A percentile compares a stretch with the other conserved stretches of the same genome.
phyloP scores from a whole-genome alignment of 2,113 vertebrate genomes.

The Actinemys pallida region DNA sequence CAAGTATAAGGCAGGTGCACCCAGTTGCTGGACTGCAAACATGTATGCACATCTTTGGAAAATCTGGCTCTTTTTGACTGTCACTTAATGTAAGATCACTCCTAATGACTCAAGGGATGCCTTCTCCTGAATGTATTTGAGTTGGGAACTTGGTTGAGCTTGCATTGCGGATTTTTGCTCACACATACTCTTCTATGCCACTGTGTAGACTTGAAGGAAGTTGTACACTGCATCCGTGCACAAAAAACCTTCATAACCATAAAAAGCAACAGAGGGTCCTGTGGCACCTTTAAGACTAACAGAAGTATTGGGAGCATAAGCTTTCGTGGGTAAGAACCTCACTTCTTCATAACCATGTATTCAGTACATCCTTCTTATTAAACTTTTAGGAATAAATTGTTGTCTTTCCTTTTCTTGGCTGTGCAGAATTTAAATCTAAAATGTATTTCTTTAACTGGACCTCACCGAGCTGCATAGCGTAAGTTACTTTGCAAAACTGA shows the following conservation, averaged over 20 bases:
- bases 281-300: too few species aligned
- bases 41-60: background rate
- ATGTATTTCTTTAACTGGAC: background rate
- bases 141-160: background rate
- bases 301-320: too few species aligned
- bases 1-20: background rate
- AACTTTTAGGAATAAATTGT: background rate
- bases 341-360: background rate
- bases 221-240: background rate
- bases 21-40: rapidly evolving
- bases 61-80: background rate
- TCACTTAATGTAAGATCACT: background rate
- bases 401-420: background rate
- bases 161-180: background rate
- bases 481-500: background rate
- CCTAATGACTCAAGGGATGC: background rate
- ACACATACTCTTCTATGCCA: background rate
- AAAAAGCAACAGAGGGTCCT: too few species aligned
- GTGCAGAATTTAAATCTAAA: background rate
- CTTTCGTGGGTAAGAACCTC: too few species aligned
- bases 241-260: background rate
- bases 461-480: background rate
- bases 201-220: background rate
- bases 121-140: background rate
- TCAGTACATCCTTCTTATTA: background rate